phyloP scores from a whole-genome alignment of 2,113 vertebrate genomes.

The Sterna hirundo region DNA sequence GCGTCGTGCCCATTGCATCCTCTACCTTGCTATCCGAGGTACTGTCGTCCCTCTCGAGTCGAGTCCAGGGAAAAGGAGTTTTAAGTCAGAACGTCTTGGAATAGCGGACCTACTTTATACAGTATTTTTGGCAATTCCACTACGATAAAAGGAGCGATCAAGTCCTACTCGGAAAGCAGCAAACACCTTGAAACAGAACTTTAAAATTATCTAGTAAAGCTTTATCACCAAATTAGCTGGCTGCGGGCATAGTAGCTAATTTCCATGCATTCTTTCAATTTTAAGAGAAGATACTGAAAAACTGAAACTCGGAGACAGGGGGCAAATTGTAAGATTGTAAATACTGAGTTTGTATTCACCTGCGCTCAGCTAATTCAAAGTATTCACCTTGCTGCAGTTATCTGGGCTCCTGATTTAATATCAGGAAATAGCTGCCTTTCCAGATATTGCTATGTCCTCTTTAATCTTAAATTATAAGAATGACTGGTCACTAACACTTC shows the following conservation, averaged over 20 bases:
- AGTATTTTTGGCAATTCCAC: background rate
- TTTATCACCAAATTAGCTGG: background rate
- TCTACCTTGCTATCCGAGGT: background rate
- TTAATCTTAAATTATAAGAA: background rate
- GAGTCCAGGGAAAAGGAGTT: background rate
- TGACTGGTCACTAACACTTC: background rate
- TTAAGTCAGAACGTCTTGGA: background rate
- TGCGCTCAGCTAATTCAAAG: background rate
- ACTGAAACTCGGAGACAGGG: background rate
- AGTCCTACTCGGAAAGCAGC: background rate
- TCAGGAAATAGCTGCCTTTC: background rate
- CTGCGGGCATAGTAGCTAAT: background rate
- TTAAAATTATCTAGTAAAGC: background rate
- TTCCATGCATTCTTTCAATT: background rate
- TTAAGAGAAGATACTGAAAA: background rate
- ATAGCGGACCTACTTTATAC: background rate
- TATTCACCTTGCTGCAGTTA: constrained; percentile 24
- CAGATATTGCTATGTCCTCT: background rate
- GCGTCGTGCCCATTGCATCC: background rate
- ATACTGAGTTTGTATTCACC: constrained; percentile 1
- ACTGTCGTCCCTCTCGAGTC: background rate
- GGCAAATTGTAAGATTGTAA: background rate
- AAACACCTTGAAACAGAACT: constrained; percentile 24
- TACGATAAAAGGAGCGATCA: background rate
- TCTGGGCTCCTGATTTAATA: background rate